A percentile compares a stretch with the other conserved stretches of the same genome.
These are phyloP conservation scores for Branchipolynoe longqiensis DNA, from an alignment of 2,888 invertebrate species.

Conservation along the genomic window DNA sequence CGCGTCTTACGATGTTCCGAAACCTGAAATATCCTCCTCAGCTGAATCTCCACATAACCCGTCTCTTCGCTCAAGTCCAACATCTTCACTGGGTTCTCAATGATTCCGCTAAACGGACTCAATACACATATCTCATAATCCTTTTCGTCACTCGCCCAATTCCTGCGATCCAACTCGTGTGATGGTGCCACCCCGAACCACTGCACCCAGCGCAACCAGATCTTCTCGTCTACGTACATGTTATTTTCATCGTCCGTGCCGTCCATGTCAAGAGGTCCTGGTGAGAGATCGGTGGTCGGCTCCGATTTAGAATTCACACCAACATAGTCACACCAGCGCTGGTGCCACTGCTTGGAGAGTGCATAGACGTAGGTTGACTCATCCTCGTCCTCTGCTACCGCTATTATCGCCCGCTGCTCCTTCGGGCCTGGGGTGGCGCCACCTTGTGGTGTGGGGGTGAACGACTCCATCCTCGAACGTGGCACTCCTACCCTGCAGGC, in stretches of 20 bases:
- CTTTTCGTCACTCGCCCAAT: constrained; percentile 68
- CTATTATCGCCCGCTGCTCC: constrained; percentile 65
- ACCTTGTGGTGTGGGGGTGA: constrained; percentile 1
- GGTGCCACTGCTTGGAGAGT: constrained; percentile 65
- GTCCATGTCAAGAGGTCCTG: constrained; percentile 64
- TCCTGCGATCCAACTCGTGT: constrained; percentile 68
- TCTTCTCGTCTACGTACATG: constrained; percentile 69
- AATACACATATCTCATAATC: constrained; percentile 68
- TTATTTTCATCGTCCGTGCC: constrained; percentile 67
- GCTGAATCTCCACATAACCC: constrained; percentile 67
- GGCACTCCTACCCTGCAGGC: too few species aligned
- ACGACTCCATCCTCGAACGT: too few species aligned
- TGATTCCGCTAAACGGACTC: constrained; percentile 65
- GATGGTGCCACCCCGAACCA: constrained; percentile 70
- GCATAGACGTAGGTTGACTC: constrained; percentile 65
- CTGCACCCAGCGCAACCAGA: constrained; percentile 70
- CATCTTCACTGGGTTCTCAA: constrained; percentile 66
- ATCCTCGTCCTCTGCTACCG: constrained; percentile 63
- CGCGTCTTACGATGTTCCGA: constrained; percentile 60
- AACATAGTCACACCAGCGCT: constrained; percentile 65
- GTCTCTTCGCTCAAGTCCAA: constrained; percentile 66
- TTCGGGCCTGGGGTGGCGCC: constrained; percentile 47
- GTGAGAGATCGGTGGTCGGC: constrained; percentile 37
- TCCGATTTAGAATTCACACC: constrained; percentile 53
- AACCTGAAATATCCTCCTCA: constrained; percentile 65